phyloP scores from a whole-genome alignment of 2,113 vertebrate species.

The Strigops habroptila region DNA sequence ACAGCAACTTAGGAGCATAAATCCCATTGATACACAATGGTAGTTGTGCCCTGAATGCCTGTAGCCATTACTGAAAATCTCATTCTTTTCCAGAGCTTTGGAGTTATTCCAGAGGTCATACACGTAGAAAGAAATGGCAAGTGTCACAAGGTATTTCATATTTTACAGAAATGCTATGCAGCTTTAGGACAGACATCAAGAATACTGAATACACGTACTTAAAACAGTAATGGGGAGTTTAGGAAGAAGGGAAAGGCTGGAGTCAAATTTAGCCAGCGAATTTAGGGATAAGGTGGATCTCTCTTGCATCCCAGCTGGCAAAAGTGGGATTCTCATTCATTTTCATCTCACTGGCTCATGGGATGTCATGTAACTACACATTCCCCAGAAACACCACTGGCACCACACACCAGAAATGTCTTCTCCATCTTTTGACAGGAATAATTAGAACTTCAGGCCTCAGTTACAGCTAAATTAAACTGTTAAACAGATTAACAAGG shows the following conservation, averaged over 20 bases:
- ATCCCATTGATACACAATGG: slow-evolving; percentile 10
- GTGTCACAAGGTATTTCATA: slow-evolving; percentile 37
- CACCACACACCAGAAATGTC: background rate
- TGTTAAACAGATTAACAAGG: background rate
- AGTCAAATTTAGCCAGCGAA: background rate
- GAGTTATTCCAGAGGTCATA: slow-evolving; percentile 42
- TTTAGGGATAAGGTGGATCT: background rate
- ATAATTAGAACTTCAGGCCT: background rate
- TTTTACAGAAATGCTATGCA: background rate
- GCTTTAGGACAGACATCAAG: slow-evolving; percentile 40
- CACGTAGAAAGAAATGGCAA: slow-evolving; percentile 41
- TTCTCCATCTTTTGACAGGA: background rate
- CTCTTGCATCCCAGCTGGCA: background rate
- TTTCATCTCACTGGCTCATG: background rate
- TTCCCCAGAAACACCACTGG: background rate
- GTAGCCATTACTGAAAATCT: slow-evolving; percentile 41
- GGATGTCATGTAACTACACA: rapidly evolving
- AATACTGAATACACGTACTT: background rate
- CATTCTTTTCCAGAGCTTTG: slow-evolving; percentile 43
- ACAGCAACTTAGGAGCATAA: slow-evolving; percentile 18
- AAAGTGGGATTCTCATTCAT: background rate
- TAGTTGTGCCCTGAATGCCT: slow-evolving; percentile 40
- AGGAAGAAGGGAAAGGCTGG: background rate
- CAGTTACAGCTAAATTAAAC: background rate
- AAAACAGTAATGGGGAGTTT: background rate